These are phyloP conservation scores for Mimachlamys varia DNA, from an alignment of 2,888 invertebrate genomes.

Conservation along the genomic window DNA sequence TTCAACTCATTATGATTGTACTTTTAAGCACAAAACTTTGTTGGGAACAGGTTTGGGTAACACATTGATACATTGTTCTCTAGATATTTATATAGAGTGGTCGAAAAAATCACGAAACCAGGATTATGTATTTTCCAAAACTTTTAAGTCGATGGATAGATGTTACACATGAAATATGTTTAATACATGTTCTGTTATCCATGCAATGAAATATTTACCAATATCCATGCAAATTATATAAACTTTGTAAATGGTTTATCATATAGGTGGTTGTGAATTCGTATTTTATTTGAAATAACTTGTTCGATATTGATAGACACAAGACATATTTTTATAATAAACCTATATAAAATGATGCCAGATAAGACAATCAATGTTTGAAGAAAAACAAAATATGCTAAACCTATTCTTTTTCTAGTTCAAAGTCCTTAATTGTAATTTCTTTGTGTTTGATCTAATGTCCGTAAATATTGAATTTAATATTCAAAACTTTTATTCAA, in stretches of 20 bases:
- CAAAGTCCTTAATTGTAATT: no score
- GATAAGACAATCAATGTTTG: no score
- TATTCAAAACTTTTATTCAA: no score
- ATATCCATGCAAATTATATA: background rate
- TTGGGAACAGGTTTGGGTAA: background rate
- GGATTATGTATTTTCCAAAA: background rate
- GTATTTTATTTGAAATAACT: background rate
- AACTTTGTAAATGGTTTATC: background rate
- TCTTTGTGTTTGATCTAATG: no score
- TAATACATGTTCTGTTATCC: background rate
- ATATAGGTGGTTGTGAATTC: background rate
- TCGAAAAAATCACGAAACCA: background rate
- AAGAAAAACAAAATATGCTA: no score
- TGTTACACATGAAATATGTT: no score
- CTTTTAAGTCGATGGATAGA: background rate
- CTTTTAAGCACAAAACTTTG: background rate
- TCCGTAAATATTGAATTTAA: no score
- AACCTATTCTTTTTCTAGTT: no score
- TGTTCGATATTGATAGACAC: no score
- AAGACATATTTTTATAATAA: no score
- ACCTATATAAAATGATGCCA: no score
- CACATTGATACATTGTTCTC: background rate
- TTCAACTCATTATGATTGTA: background rate
- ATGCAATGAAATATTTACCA: no score
- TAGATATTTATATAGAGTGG: background rate